phyloP scores from a whole-genome alignment of 2,113 vertebrate genomes.

The Microcebus jonahi region DNA sequence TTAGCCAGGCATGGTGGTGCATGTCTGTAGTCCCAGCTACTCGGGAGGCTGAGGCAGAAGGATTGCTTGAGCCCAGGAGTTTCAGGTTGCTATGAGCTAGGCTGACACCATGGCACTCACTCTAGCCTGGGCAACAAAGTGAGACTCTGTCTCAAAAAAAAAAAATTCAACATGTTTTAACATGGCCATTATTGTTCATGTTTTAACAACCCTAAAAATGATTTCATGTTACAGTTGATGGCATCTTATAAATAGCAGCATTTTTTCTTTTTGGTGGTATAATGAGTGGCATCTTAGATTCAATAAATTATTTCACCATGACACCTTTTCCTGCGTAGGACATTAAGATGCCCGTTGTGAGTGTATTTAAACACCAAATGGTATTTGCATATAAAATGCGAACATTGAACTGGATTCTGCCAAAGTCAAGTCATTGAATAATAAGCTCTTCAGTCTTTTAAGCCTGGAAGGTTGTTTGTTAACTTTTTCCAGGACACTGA shows the following conservation, averaged over 20 bases:
- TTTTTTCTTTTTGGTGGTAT: neutral
- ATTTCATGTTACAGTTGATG: neutral
- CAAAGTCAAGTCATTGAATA: neutral
- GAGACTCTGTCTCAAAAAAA: too few species aligned
- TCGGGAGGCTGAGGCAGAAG: too few species aligned
- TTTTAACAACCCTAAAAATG: neutral
- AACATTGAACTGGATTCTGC: neutral
- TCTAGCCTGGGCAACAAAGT: too few species aligned
- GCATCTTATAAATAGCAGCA: neutral
- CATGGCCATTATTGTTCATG: neutral
- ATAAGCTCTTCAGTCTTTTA: neutral
- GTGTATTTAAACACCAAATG: neutral
- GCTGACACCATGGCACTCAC: too few species aligned
- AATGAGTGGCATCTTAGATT: neutral
- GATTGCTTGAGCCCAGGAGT: too few species aligned
- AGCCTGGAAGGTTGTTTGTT: neutral
- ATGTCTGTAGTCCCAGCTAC: too few species aligned
- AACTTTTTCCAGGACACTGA: neutral
- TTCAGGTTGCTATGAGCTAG: too few species aligned
- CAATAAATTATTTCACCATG: neutral
- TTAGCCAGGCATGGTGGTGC: too few species aligned
- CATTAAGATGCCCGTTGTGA: neutral
- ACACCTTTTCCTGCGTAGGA: neutral
- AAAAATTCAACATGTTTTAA: neutral
- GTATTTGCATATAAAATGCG: neutral